Conservation (phyloP, 2,888 invertebrate genomes). For the Agrilus biguttatus region DNA sequence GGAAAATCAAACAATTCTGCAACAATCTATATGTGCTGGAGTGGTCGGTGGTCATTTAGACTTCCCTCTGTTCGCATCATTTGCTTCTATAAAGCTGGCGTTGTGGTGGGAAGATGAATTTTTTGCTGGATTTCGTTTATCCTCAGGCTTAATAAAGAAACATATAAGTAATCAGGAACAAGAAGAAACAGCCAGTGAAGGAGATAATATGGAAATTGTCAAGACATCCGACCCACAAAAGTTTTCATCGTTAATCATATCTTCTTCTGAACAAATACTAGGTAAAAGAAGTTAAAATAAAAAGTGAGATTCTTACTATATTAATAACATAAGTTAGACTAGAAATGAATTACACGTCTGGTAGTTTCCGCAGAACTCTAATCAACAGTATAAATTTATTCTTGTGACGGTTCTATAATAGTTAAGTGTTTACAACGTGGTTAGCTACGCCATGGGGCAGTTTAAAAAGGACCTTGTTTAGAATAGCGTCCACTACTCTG, state of each 20-base stretch:
- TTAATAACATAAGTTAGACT: too few species aligned
- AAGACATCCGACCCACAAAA: conserved; percentile 66
- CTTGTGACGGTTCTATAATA: too few species aligned
- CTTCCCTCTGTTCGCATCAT: conserved; percentile 71
- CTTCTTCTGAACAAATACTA: conserved; percentile 55
- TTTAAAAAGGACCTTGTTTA: too few species aligned
- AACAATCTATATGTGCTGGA: conserved; percentile 62
- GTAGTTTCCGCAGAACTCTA: too few species aligned
- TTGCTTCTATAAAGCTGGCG: conserved; percentile 70
- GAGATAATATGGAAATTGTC: conserved; percentile 33
- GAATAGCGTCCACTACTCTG: too few species aligned
- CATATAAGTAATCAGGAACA: conserved; percentile 21
- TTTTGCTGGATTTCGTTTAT: conserved; percentile 55
- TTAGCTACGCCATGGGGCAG: too few species aligned
- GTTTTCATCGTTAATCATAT: conserved; percentile 54
- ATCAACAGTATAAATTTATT: too few species aligned
- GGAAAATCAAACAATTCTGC: conserved; percentile 41
- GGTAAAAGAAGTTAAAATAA: conserved; percentile 30
- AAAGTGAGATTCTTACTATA: too few species aligned
- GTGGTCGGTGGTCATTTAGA: conserved; percentile 71
- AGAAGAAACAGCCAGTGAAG: conserved; percentile 30
- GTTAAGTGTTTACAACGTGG: too few species aligned
- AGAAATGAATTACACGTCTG: too few species aligned
- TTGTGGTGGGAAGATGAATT: conserved; percentile 82
- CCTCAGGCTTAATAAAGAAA: conserved; percentile 36